Percentiles rank a stretch among this genome's conserved stretches.
These are phyloP conservation scores for Camptogramma bilineatum DNA, from an alignment of 2,888 invertebrate species.

Conservation along the genomic window DNA sequence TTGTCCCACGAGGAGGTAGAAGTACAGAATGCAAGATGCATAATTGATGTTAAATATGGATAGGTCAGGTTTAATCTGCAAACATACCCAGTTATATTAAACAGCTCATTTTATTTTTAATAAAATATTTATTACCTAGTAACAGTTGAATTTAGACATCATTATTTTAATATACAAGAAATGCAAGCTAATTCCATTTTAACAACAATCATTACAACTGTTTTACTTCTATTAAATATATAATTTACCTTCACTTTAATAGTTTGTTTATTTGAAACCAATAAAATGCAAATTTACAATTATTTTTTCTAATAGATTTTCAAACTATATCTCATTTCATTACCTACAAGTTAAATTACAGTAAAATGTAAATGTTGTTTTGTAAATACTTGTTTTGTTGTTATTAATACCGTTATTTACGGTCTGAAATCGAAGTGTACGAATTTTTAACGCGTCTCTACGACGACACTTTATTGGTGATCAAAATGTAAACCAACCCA, in stretches of 20 bases:
- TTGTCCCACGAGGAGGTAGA: too few relatives aligned
- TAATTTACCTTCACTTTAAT: not conserved
- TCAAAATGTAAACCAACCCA: conserved; percentile 21
- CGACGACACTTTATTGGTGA: conserved; percentile 20
- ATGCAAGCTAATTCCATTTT: not conserved
- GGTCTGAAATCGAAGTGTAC: not conserved
- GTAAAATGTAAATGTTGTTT: too few relatives aligned
- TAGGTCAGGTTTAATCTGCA: not conserved
- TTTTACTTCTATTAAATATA: conserved; percentile 1
- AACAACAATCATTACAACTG: not conserved
- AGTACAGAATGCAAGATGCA: not conserved
- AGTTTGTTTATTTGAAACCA: conserved; percentile 5
- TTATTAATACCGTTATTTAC: not conserved
- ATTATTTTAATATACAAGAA: not conserved
- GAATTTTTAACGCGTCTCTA: conserved; percentile 6
- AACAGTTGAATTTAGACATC: not conserved
- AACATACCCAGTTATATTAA: not conserved
- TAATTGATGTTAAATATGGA: not conserved
- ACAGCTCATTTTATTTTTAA: not conserved
- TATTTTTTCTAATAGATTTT: not conserved
- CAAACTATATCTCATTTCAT: too few relatives aligned
- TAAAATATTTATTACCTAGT: not conserved
- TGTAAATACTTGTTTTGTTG: not conserved
- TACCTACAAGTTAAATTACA: too few relatives aligned
- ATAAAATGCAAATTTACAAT: conserved; percentile 3